Percentiles rank a stretch among this genome's conserved stretches.
These are phyloP conservation scores for Trachymyrmex septentrionalis DNA, from an alignment of 1,140 invertebrate genomes.

Conservation along the genomic window DNA sequence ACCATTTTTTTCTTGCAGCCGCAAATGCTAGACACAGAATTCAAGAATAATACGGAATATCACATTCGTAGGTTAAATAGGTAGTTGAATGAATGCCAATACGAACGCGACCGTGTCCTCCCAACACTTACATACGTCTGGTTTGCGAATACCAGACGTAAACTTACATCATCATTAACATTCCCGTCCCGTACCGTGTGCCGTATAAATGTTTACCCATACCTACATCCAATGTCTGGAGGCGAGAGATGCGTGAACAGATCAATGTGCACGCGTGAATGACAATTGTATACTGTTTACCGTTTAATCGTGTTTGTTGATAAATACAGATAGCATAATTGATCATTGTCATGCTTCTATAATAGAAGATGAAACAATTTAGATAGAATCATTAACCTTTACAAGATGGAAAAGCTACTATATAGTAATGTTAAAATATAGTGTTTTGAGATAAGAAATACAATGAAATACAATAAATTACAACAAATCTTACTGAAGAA, in stretches of 20 bases:
- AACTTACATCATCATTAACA: conserved; percentile 77
- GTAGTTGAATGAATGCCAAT: conserved; percentile 35
- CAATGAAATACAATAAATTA: too few relatives aligned
- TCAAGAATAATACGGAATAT: conserved; percentile 1
- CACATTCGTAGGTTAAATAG: conserved; percentile 40
- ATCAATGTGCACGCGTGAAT: conserved; percentile 72
- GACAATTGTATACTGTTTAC: conserved; percentile 68
- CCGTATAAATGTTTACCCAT: conserved; percentile 67
- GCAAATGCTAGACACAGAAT: neutral
- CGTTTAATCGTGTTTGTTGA: conserved; percentile 65
- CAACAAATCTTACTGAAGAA: too few relatives aligned
- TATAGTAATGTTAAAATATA: too few relatives aligned
- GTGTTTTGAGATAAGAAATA: too few relatives aligned
- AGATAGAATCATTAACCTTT: neutral
- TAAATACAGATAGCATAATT: conserved; percentile 58
- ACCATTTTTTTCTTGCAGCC: neutral
- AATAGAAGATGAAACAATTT: neutral
- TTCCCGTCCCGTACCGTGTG: neutral
- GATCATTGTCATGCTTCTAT: neutral
- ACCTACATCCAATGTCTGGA: conserved; percentile 38
- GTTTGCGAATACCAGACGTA: conserved; percentile 57
- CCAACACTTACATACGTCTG: conserved; percentile 22
- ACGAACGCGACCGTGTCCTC: neutral
- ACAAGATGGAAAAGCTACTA: too few relatives aligned
- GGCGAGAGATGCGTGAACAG: conserved; percentile 40